Percentiles rank a stretch among this genome's conserved stretches.
These are phyloP conservation scores for Enteromius paludinosus DNA, from an alignment of 2,797 vertebrate species.

Conservation along the genomic window DNA sequence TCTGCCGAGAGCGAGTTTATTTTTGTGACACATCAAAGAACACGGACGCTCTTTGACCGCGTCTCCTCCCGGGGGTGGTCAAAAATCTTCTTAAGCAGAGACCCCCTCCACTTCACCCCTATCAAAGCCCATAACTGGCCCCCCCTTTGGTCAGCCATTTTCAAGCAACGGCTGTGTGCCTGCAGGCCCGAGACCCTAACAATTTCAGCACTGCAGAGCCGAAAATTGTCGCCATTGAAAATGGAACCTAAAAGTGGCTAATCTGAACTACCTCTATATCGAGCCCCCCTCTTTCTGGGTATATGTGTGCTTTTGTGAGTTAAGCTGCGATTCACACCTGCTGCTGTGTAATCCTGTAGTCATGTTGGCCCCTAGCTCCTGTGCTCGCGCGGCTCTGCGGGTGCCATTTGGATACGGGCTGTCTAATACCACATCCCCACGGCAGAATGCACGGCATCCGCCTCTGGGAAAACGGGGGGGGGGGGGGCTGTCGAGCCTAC, in stretches of 20 bases:
- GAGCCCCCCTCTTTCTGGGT: constrained; percentile 1
- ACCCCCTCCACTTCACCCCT: constrained; percentile 54
- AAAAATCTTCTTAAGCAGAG: constrained; percentile 60
- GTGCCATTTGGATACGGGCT: constrained; percentile 77
- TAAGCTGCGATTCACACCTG: constrained; percentile 63
- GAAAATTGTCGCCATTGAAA: constrained; percentile 60
- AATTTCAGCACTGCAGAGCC: constrained; percentile 54
- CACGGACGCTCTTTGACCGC: constrained; percentile 15
- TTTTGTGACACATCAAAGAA: constrained; percentile 61
- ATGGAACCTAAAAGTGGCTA: constrained; percentile 64
- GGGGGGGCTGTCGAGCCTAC: constrained; percentile 19
- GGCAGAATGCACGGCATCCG: constrained; percentile 82
- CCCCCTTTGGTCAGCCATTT: constrained; percentile 49
- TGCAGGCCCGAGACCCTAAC: constrained; percentile 28
- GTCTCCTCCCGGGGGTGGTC: constrained; percentile 42
- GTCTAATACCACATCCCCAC: constrained; percentile 80
- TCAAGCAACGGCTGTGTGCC: constrained; percentile 38
- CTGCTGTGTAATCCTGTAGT: constrained; percentile 56
- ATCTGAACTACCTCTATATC: constrained; percentile 56
- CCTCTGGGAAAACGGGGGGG: constrained; percentile 64
- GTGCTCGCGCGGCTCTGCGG: constrained; percentile 55
- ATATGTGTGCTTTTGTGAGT: constrained; percentile 56
- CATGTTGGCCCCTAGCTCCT: constrained; percentile 54
- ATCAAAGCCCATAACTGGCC: constrained; percentile 53
- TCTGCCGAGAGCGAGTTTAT: constrained; percentile 41